phyloP scores from a whole-genome alignment of 2,888 invertebrate species.

The Mythimna impura region DNA sequence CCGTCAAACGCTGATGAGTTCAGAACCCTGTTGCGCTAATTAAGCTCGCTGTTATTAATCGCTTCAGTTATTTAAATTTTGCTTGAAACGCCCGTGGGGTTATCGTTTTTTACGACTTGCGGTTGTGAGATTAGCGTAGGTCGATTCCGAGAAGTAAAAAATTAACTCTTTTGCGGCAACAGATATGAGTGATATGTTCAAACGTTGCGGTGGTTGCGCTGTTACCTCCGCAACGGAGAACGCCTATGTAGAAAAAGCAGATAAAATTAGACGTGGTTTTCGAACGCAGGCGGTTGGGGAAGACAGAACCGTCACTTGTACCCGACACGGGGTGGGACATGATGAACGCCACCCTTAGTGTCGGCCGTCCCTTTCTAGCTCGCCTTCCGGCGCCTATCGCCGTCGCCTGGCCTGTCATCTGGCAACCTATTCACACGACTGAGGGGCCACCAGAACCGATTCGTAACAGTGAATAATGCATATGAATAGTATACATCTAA shows the following conservation, averaged over 20 bases:
- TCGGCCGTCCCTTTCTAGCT: conserved; percentile 75
- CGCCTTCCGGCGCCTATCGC: conserved; percentile 63
- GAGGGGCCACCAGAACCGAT: conserved; percentile 86
- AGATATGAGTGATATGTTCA: conserved; percentile 75
- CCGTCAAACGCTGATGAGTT: conserved; percentile 83
- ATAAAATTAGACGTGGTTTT: conserved; percentile 81
- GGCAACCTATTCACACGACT: conserved; percentile 82
- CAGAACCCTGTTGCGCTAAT: conserved; percentile 83
- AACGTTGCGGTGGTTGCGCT: conserved; percentile 63
- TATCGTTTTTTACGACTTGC: conserved; percentile 84
- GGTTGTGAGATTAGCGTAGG: conserved; percentile 85
- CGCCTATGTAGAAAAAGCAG: conserved; percentile 66
- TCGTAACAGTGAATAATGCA: conserved; percentile 89
- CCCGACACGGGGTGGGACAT: conserved; percentile 87
- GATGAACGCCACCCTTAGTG: conserved; percentile 85
- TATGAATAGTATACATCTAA: conserved; percentile 80
- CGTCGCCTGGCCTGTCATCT: conserved; percentile 81
- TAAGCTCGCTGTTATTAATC: conserved; percentile 85
- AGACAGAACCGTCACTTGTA: conserved; percentile 86
- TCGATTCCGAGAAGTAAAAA: conserved; percentile 85
- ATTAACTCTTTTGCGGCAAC: conserved; percentile 78
- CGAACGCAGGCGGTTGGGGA: conserved; percentile 85
- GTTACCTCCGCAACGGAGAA: conserved; percentile 55
- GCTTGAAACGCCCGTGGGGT: conserved; percentile 78
- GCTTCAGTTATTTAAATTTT: conserved; percentile 86